Conservation (phyloP, 2,888 invertebrate species). For the Trichopoda pennipes region DNA sequence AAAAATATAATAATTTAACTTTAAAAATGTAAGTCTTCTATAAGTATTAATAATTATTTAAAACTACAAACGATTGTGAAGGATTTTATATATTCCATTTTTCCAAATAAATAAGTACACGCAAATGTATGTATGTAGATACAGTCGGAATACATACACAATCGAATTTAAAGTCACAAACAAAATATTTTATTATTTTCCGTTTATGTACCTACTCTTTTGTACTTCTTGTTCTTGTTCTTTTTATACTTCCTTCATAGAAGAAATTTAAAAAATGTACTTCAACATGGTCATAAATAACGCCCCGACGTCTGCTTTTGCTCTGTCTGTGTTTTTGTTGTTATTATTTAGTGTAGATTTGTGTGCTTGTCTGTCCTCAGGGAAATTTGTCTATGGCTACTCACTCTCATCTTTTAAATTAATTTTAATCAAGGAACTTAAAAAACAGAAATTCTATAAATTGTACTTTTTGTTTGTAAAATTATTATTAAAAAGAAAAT, state of each 20-base stretch:
- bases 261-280: conserved; percentile 43
- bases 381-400: no score
- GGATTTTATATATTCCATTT: conserved; percentile 18
- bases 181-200: conserved; percentile 40
- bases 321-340: conserved; percentile 33
- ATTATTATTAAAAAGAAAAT: no score
- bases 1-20: not conserved
- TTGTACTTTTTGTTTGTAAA: no score
- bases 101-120: no score
- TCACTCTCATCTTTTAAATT: no score
- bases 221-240: conserved; percentile 18
- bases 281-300: conserved; percentile 61
- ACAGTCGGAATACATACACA: not conserved
- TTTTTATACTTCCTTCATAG: conserved; percentile 26
- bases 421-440: no score
- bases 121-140: not conserved
- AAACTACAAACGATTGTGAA: not conserved
- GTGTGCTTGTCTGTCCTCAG: conserved; percentile 9
- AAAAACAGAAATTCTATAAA: no score
- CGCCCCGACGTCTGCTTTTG: conserved; percentile 64
- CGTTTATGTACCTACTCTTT: conserved; percentile 25
- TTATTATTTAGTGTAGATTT: conserved; percentile 21
- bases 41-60: not conserved
- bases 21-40: conserved; percentile 44
- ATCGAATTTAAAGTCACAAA: conserved; percentile 27